Evolutionary conservation across 2,113 vertebrate species (phyloP).

Genomic region (Amazona guildingii): DNA sequence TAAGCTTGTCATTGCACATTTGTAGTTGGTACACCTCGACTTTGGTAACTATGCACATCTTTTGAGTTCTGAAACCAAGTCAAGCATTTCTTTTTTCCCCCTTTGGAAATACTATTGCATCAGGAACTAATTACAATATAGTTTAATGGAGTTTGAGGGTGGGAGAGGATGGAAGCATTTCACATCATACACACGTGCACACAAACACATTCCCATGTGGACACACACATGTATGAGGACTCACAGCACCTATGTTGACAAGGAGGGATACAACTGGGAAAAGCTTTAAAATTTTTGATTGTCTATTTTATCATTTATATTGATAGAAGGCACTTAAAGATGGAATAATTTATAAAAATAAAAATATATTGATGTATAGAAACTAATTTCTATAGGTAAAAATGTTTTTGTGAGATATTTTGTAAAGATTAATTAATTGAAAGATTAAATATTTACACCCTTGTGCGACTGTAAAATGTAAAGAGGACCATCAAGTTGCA

Average conservation of each 20-base stretch:
- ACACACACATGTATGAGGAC: slow-evolving; percentile 58
- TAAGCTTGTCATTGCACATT: slow-evolving; percentile 75
- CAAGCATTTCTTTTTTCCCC: slow-evolving; percentile 64
- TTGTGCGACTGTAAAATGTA: slow-evolving; percentile 72
- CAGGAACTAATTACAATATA: slow-evolving; percentile 58
- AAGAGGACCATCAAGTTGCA: slow-evolving; percentile 68
- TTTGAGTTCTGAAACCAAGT: slow-evolving; percentile 72
- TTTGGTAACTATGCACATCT: slow-evolving; percentile 83
- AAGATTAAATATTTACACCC: slow-evolving; percentile 75
- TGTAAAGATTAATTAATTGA: slow-evolving; percentile 79
- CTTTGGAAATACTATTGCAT: slow-evolving; percentile 54
- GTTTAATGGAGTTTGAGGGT: slow-evolving; percentile 49
- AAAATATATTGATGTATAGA: slow-evolving; percentile 86
- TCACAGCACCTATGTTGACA: slow-evolving; percentile 71
- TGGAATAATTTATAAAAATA: slow-evolving; percentile 88
- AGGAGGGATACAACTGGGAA: slow-evolving; percentile 76
- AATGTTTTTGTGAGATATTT: slow-evolving; percentile 84
- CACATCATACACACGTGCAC: background rate
- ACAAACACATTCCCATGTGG: background rate
- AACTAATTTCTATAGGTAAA: slow-evolving; percentile 84
- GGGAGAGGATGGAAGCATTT: slow-evolving; percentile 67
- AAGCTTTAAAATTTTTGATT: slow-evolving; percentile 77
- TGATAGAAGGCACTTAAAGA: slow-evolving; percentile 86
- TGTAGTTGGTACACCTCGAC: slow-evolving; percentile 76
- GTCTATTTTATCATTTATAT: slow-evolving; percentile 93